Evolutionary conservation across 1,140 invertebrate genomes (phyloP).

Genomic region (Glomeris maerens): DNA sequence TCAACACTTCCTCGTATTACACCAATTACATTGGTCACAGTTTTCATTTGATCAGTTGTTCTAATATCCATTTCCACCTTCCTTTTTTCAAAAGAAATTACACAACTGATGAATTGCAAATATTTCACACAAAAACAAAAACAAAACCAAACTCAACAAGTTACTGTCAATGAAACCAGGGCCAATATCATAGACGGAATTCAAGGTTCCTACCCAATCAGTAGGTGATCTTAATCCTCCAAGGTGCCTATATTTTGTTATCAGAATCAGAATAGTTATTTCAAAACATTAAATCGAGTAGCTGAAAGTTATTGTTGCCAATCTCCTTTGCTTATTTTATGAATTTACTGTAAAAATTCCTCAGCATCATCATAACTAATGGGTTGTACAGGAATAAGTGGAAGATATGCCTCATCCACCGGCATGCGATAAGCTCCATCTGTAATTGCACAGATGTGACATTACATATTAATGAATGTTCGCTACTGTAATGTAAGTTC

Average conservation of each 20-base stretch:
- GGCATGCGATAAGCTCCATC: conserved; percentile 16
- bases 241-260: conserved; percentile 13
- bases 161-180: background rate
- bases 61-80: background rate
- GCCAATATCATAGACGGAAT: background rate
- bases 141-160: background rate
- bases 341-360: conserved; percentile 6
- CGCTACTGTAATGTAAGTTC: too few species aligned
- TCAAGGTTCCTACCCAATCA: background rate
- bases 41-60: background rate
- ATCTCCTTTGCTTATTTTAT: background rate
- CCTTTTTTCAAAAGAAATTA: background rate
- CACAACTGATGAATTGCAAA: background rate
- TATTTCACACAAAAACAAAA: background rate
- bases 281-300: too few species aligned
- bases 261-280: background rate
- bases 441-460: too few species aligned
- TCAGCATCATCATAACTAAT: conserved; percentile 22
- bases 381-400: conserved; percentile 20
- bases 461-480: too few species aligned
- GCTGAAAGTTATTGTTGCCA: too few species aligned
- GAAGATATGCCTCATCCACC: conserved; percentile 16
- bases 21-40: conserved; percentile 1
- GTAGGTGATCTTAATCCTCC: conserved; percentile 19
- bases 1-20: conserved; percentile 1